phyloP scores from a whole-genome alignment of 2,113 vertebrate species.

The Perccottus glenii region DNA sequence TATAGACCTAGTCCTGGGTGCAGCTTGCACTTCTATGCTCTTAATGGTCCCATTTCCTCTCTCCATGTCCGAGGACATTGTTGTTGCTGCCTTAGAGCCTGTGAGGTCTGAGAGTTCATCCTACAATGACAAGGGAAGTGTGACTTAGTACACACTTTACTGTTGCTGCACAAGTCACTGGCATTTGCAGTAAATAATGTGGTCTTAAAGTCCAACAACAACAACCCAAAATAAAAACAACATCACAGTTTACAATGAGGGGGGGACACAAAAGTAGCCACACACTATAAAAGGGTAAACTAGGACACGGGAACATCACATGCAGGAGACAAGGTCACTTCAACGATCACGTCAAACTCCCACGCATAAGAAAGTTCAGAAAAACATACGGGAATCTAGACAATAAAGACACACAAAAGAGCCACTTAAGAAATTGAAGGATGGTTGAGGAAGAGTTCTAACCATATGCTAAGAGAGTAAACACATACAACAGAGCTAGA shows the following conservation, averaged over 20 bases:
- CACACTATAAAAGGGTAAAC: too few relatives aligned
- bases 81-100: constrained; percentile 86
- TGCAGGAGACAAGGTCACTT: not conserved
- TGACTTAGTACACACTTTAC: not conserved
- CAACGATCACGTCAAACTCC: not conserved
- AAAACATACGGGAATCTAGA: constrained; percentile 5
- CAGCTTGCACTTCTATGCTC: constrained; percentile 89
- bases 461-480: constrained; percentile 1
- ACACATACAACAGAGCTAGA: constrained; percentile 21
- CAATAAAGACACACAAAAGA: not conserved
- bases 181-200: too few relatives aligned
- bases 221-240: too few relatives aligned
- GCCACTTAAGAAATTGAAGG: constrained; percentile 5
- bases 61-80: constrained; percentile 82
- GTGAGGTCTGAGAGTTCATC: constrained; percentile 92
- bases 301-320: not conserved
- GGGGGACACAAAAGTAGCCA: too few relatives aligned
- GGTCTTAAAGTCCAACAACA: too few relatives aligned
- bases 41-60: constrained; percentile 80
- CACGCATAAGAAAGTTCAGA: not conserved
- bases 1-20: constrained; percentile 86
- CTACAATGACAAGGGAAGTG: constrained; percentile 69
- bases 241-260: too few relatives aligned
- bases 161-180: too few relatives aligned
- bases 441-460: not conserved